Evolutionary conservation across 2,113 vertebrate species (phyloP).

Genomic region (Sakesphorus luctuosus): DNA sequence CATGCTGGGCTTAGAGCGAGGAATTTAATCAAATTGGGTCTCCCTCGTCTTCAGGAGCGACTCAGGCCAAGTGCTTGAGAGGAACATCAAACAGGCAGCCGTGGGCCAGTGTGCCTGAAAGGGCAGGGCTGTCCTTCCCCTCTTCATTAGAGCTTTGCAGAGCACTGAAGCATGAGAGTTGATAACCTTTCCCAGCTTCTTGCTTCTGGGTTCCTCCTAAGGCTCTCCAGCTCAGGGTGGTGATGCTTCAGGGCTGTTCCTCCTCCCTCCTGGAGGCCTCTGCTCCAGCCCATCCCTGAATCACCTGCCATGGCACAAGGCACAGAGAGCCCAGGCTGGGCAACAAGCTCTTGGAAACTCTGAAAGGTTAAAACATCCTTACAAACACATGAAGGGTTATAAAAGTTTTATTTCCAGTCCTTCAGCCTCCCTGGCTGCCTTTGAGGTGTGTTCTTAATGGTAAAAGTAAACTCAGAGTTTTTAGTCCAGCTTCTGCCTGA

Average conservation of each 20-base stretch:
- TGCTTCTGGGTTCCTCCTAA: not conserved
- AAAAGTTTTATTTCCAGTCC: not conserved
- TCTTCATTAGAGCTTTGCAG: not conserved
- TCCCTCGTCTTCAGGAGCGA: not conserved
- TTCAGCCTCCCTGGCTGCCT: not conserved
- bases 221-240: not conserved
- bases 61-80: not conserved
- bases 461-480: not conserved
- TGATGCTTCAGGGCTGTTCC: not conserved
- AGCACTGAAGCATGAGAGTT: conserved; percentile 15
- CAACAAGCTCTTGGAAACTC: not conserved
- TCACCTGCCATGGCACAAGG: not conserved
- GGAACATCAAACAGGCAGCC: not conserved
- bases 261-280: not conserved
- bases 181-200: not conserved
- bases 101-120: fast-evolving
- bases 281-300: not conserved
- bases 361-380: not conserved
- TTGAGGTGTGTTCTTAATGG: not conserved
- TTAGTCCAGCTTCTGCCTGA: not conserved
- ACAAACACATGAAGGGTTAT: not conserved
- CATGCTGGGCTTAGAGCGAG: fast-evolving
- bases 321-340: not conserved
- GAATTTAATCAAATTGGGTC: conserved; percentile 18
- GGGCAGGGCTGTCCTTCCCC: not conserved